Evolutionary conservation across 2,797 vertebrate species (phyloP), one percentile per base, ranked within the genome.

Genomic region (Anableps anableps): DNA sequence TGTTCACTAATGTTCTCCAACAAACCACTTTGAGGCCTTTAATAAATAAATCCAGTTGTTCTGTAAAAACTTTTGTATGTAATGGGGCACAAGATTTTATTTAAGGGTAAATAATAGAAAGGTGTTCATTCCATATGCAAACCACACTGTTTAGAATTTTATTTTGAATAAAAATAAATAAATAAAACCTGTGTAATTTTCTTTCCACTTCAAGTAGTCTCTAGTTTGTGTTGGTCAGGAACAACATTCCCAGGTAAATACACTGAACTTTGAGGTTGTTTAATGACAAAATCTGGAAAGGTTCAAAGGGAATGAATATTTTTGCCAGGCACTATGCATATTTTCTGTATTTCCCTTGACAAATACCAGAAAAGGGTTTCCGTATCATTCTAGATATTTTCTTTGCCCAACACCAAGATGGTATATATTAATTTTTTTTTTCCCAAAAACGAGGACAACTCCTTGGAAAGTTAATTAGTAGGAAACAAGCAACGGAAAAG

Each of bases 391-490:
- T 76, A 45, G 38, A 78, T 89, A 81, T 87, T 86, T 86, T 80
- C 76, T 85, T 84, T 88, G 85, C 81, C 75, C 31, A 41, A 80
- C 58, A 74, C 64, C 66, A 80, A 86, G 86, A 89, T 87, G 80
- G 94, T 92, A 94, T 90, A 83, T 58, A 90, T 93, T 94, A 53
- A 48, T 93, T 81, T 80, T 84, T 74, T 93, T 93, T 82, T 80
- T 83, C 43, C 21, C 6, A 84, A 88, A 93, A 96, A 96, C 78
- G 92, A 95, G 94, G 94, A 95, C 93, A 94, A 95, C 92, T 95
- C 95, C 94, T 95, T 94, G 92, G 95, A 95, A 96, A 96, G 93
- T 94, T 95, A 96, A 96, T 96, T 95, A 95, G 94, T 89, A 88
- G 23, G 86, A 94, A 94, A 91, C 91, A 90, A 92, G 91, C 87